Evolutionary conservation across 64 coral and sea anemone genomes (phyloP).

Genomic region (Platygyra sinensis): DNA sequence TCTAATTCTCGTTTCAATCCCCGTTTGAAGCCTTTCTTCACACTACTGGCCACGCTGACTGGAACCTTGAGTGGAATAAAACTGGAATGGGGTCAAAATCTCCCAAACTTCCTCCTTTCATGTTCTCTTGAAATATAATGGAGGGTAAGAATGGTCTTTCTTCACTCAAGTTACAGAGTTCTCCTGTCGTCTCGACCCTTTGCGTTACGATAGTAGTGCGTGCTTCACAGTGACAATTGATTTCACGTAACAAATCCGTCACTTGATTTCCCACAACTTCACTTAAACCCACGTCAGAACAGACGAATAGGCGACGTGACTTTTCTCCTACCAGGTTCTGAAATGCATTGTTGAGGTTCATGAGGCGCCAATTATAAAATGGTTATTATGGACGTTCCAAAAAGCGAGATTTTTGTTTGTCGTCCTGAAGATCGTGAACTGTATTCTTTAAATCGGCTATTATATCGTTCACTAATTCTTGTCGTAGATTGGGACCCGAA

Average conservation of each 20-base stretch:
- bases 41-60: no score
- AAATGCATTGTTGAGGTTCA: background rate
- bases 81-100: background rate
- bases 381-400: background rate
- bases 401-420: background rate
- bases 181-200: background rate
- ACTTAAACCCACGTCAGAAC: conserved; percentile 3
- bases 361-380: background rate
- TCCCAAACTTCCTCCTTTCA: background rate
- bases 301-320: background rate
- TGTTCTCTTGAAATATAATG: background rate
- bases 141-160: background rate
- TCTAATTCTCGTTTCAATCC: no score
- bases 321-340: background rate
- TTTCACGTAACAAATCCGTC: conserved; percentile 2
- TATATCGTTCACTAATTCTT: background rate
- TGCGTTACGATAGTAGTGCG: background rate
- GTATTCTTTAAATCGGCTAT: background rate
- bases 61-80: no score
- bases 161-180: background rate
- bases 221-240: no score
- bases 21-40: no score
- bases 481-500: background rate
- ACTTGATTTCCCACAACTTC: conserved; percentile 21
- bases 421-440: background rate